Conservation (phyloP, 2,888 invertebrate genomes). For the Nomada fabriciana region DNA sequence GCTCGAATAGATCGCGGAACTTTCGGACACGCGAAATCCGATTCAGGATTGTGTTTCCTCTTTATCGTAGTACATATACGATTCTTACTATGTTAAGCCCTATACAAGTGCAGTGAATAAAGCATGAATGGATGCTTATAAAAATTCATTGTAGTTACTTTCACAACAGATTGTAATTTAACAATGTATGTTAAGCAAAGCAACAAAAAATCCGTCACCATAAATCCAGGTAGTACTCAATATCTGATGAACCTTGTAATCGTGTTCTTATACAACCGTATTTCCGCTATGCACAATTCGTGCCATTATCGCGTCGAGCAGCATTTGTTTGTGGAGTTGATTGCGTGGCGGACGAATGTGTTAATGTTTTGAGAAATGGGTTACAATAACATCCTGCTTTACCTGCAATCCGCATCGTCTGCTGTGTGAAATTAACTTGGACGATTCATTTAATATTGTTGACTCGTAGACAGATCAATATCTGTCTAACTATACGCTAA, state of each 20-base stretch:
- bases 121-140: no score
- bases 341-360: constrained; percentile 29
- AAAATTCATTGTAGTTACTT: no score
- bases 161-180: no score
- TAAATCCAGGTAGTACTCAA: not conserved
- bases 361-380: constrained; percentile 17
- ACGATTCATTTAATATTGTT: not conserved
- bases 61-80: no score
- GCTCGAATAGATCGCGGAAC: no score
- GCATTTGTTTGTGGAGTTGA: constrained; percentile 28
- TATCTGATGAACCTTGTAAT: not conserved
- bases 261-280: not conserved
- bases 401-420: not conserved
- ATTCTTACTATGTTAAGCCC: no score
- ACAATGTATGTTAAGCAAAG: no score
- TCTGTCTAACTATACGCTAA: no score
- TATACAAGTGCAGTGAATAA: no score
- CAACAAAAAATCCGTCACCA: no score
- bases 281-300: not conserved
- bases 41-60: no score
- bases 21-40: no score
- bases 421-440: not conserved
- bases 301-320: not conserved
- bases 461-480: not conserved
- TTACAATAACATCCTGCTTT: constrained; percentile 44